A percentile compares a stretch with the other conserved stretches of the same genome.
Conservation (phyloP, 2,797 vertebrate species). For the Phoxinus dragarum region DNA sequence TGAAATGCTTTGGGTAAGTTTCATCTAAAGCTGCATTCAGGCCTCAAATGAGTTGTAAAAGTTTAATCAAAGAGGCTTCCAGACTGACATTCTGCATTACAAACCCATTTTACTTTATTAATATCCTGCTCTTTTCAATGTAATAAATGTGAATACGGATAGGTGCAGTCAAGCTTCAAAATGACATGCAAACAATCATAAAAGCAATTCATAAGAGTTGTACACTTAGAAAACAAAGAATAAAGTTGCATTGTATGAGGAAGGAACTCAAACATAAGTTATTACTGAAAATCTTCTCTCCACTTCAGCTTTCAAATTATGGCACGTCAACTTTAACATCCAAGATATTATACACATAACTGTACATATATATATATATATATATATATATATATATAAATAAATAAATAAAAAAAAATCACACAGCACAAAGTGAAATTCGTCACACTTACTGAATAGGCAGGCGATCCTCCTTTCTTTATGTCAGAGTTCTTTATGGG, state of each 20-base stretch:
- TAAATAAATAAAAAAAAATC: no score
- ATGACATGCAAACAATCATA: not conserved
- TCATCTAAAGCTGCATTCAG: not conserved
- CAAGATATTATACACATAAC: not conserved
- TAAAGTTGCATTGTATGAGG: no score
- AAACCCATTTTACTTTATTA: not conserved
- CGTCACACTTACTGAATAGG: slow-evolving; percentile 76
- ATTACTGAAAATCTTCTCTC: not conserved
- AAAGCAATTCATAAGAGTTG: not conserved
- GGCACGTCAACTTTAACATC: not conserved
- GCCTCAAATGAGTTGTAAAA: not conserved
- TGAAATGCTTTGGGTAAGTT: not conserved
- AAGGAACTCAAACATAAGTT: not conserved
- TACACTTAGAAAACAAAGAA: not conserved
- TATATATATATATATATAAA: no score
- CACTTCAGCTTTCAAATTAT: not conserved
- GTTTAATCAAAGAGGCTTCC: slow-evolving; percentile 36
- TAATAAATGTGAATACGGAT: not conserved
- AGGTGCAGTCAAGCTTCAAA: not conserved
- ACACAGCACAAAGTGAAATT: not conserved
- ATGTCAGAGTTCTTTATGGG: slow-evolving; percentile 69
- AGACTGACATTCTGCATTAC: slow-evolving; percentile 60
- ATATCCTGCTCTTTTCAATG: not conserved
- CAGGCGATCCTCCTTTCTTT: slow-evolving; percentile 83
- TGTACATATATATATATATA: no score